Percentiles rank a stretch among this genome's conserved stretches.
Conservation (phyloP, 2,797 vertebrate genomes). For the Miichthys miiuy region DNA sequence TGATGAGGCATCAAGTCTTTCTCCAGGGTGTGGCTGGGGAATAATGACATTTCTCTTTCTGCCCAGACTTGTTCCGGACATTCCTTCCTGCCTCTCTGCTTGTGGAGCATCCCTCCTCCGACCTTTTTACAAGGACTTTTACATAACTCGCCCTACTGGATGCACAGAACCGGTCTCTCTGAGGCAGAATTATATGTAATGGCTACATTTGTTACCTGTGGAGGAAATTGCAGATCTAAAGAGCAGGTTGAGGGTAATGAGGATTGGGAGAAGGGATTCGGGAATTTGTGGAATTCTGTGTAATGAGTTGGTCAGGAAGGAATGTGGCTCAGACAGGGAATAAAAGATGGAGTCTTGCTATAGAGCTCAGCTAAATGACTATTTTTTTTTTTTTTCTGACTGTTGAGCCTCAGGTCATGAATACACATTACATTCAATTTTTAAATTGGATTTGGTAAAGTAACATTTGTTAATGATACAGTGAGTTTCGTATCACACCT, state of each 20-base stretch:
- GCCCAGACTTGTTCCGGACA: slow-evolving; percentile 81
- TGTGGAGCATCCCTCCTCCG: slow-evolving; percentile 37
- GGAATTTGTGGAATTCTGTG: slow-evolving; percentile 74
- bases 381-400: slow-evolving; percentile 15
- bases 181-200: slow-evolving; percentile 2
- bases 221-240: neutral
- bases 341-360: neutral
- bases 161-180: neutral
- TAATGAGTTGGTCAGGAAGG: slow-evolving; percentile 62
- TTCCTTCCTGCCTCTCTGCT: slow-evolving; percentile 64
- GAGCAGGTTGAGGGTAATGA: slow-evolving; percentile 22
- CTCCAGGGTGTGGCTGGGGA: slow-evolving; percentile 74
- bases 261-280: neutral
- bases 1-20: neutral
- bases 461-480: neutral
- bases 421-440: neutral
- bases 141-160: neutral
- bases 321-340: slow-evolving; percentile 45
- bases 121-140: slow-evolving; percentile 12
- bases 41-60: slow-evolving; percentile 67
- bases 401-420: neutral
- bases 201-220: slow-evolving; percentile 13
- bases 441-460: neutral
- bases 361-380: slow-evolving; percentile 1
- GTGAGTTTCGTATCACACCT: neutral